Base-by-base conservation (phyloP, 1,140 invertebrate genomes). In the Lepidurus packardi region DNA sequence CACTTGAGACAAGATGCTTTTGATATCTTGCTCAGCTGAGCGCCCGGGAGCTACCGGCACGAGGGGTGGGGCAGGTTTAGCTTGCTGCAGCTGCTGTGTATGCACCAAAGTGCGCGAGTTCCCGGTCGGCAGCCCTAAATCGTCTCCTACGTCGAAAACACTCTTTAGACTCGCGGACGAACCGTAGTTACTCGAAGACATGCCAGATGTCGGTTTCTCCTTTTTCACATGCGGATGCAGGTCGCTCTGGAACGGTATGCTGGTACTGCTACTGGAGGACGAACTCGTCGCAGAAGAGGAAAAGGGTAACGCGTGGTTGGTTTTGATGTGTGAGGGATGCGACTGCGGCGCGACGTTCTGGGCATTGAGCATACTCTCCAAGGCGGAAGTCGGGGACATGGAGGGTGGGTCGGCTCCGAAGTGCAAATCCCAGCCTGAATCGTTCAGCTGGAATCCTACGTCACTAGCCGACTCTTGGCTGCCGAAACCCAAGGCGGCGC, bases 351-450 rank as follows among this genome's bases (percentile, higher is more conserved):
- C 16, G 0, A 65, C 53, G 13, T 65, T 65, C 53, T 65, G 53
- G 9, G 53, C 8, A 21, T 65, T 65, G 16, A 65, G 21, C 53
- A 65, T 65, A 7, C 21, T 65, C 8, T 65, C 53, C 13, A 65
- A 16, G 6, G 53, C 53, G 16, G 53, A 65, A 16, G 53, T 65
- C 9, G 53, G 53, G 53, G 53, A 65, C 16, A 65, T 13, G 6
- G 53, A 65, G 7, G 53, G 53, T 7, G 53, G 53, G 16, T 65
- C 53, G 16, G 53, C 53, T 21, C 53, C 53, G 13, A 65, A 65
- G 16, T 65, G 53, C 53, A 65, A 65, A 21, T 65, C 53, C 53
- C 53, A 65, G 53, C 53, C 53, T 65, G 53, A 65, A 21, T 65
- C 53, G 13, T 65, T 65, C 13, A 65, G 21, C 53, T 65, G 53